phyloP scores from a whole-genome alignment of 2,888 invertebrate species.

The Hyppa rectilinea region DNA sequence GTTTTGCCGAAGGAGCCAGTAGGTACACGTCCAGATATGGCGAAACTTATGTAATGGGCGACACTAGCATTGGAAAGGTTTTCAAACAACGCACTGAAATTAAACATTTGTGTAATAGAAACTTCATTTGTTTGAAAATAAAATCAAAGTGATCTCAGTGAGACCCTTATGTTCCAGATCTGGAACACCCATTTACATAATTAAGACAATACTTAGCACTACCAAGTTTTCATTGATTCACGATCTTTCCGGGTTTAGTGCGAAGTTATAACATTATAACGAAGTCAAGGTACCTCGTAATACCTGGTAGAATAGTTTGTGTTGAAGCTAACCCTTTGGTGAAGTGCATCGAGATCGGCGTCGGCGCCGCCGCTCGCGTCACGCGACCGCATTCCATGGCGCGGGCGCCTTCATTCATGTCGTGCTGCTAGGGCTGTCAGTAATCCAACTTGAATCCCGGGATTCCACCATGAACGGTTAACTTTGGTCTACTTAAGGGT shows the following conservation, averaged over 20 bases:
- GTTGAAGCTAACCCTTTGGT: slow-evolving; percentile 82
- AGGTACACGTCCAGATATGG: not conserved
- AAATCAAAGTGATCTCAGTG: not conserved
- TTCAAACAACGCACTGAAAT: slow-evolving; percentile 10
- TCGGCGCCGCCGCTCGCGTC: slow-evolving; percentile 91
- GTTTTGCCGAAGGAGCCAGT: not conserved
- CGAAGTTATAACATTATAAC: slow-evolving; percentile 9
- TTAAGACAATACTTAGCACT: not conserved
- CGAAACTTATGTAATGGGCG: not conserved
- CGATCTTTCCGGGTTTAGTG: not conserved
- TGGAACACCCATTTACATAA: slow-evolving; percentile 3
- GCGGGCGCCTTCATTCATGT: slow-evolving; percentile 88
- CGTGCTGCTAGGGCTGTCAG: slow-evolving; percentile 71
- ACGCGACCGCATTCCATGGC: slow-evolving; percentile 91
- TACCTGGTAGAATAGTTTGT: slow-evolving; percentile 56
- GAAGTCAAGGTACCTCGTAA: slow-evolving; percentile 38
- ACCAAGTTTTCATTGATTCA: slow-evolving; percentile 4
- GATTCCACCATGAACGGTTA: slow-evolving; percentile 26
- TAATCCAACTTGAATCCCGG: slow-evolving; percentile 50
- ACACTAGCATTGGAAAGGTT: not conserved
- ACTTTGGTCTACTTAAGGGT: slow-evolving; percentile 25
- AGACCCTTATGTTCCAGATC: not conserved
- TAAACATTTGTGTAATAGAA: not conserved
- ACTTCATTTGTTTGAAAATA: not conserved
- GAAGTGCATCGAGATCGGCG: slow-evolving; percentile 90